These are phyloP conservation scores for Eublepharis macularius DNA, from an alignment of 2,113 vertebrate genomes.

Conservation along the genomic window DNA sequence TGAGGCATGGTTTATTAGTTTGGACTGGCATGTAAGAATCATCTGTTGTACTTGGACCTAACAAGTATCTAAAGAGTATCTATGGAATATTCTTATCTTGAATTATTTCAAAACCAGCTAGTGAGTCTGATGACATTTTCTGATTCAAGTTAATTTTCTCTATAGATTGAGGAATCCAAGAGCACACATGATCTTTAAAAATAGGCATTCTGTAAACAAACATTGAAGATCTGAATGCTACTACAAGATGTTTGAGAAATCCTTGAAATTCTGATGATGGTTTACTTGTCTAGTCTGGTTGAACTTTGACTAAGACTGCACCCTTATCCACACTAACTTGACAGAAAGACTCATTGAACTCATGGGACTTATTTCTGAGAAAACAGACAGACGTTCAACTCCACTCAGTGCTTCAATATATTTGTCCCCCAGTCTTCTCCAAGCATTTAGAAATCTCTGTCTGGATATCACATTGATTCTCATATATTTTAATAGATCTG, in stretches of 20 bases:
- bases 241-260: not conserved
- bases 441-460: too few relatives aligned
- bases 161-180: not conserved
- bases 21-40: not conserved
- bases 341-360: not conserved
- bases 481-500: too few relatives aligned
- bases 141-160: not conserved
- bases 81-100: not conserved
- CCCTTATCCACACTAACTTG: not conserved
- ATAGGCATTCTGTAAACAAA: not conserved
- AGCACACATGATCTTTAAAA: not conserved
- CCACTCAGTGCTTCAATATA: too few relatives aligned
- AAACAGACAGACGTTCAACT: too few relatives aligned
- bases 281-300: not conserved
- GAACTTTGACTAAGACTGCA: not conserved
- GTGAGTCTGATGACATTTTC: not conserved
- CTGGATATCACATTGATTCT: too few relatives aligned
- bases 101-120: not conserved
- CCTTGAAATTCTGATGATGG: not conserved
- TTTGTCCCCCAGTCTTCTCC: too few relatives aligned
- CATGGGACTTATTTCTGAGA: not conserved
- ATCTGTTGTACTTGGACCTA: not conserved
- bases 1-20: not conserved
- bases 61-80: not conserved
- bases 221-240: not conserved